Evolutionary conservation across 2,888 invertebrate species (phyloP).

Genomic region (Microctonus aethiopoides): DNA sequence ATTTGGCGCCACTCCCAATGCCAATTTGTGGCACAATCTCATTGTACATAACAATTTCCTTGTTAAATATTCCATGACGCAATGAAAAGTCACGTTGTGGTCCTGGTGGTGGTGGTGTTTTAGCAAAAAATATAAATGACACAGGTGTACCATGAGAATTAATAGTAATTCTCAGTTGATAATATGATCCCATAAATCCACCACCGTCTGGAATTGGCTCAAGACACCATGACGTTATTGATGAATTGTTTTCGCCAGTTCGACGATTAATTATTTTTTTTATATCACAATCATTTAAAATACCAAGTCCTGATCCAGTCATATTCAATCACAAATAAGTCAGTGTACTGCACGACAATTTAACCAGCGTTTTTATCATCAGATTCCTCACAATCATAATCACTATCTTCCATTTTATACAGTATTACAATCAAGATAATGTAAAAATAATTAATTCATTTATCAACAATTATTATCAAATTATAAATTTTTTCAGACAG

Average conservation of each 20-base stretch:
- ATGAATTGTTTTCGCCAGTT: conserved; percentile 38
- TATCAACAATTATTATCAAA: background rate
- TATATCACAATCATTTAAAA: conserved; percentile 43
- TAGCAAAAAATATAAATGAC: conserved; percentile 48
- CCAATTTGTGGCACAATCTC: conserved; percentile 40
- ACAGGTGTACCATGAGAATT: background rate
- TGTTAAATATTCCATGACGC: conserved; percentile 39
- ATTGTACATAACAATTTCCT: conserved; percentile 47
- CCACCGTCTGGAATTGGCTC: conserved; percentile 34
- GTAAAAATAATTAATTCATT: background rate
- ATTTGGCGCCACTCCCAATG: conserved; percentile 31
- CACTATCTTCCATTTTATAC: background rate
- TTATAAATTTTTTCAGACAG: background rate
- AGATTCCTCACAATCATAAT: background rate
- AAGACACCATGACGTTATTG: conserved; percentile 44
- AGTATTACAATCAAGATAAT: background rate
- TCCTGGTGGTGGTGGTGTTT: conserved; percentile 44
- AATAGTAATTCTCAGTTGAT: conserved; percentile 40
- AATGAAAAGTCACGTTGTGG: conserved; percentile 39
- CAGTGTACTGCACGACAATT: background rate
- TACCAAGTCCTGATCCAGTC: background rate
- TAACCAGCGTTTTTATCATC: background rate
- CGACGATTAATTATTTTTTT: conserved; percentile 42
- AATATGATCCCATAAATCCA: conserved; percentile 49
- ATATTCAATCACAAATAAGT: background rate